Base-by-base conservation (phyloP, 2,113 vertebrate genomes). In the Entosphenus tridentatus region DNA sequence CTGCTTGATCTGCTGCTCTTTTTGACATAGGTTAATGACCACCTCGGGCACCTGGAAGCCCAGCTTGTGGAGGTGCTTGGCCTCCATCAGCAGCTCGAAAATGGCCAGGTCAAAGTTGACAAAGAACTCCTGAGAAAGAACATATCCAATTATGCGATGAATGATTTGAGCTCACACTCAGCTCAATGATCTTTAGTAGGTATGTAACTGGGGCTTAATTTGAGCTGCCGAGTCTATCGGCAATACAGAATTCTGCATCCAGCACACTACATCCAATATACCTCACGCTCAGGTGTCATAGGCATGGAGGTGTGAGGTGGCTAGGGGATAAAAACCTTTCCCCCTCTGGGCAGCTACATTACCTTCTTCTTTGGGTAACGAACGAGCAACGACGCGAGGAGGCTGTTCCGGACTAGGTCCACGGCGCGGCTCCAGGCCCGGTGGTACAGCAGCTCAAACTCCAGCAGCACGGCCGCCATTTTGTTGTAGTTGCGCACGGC, bases 91-190 rank as follows among this genome's bases (percentile, higher is more conserved):
- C 12, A 84, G 79, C 76, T 85, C 80, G 70, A 82, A 71, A 16
- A 87, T 75, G 55, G 77, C 11, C 1, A 80, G 80, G 69, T 87
- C 83, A 71, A 87, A 72, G 72, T 87, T 87, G 71, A 85, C 81
- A 8, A 67, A 74, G 13, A 85, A 56, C 72, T 82, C 79, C 84
- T 85, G 75, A n/a, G 39, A 39, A 39, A 39, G 4, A 39, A 39
- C 39, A 39, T 39, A 6, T 39, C 39, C 39, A 39, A 39, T 39
- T 39, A 39, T 39, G 39, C 39, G 39, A 39, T 39, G 4, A 39
- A 39, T 39, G 39, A 39, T 39, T 39, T 39, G 39, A 39, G 39
- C 39, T 39, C 39, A 39, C 39, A 39, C 39, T 39, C 39, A 39
- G 39, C 39, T 39, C 39, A 39, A 5, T 39, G 39, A 39, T 39